Base-by-base conservation (phyloP, 1,140 invertebrate genomes). In the Sycophaga agraensis region DNA sequence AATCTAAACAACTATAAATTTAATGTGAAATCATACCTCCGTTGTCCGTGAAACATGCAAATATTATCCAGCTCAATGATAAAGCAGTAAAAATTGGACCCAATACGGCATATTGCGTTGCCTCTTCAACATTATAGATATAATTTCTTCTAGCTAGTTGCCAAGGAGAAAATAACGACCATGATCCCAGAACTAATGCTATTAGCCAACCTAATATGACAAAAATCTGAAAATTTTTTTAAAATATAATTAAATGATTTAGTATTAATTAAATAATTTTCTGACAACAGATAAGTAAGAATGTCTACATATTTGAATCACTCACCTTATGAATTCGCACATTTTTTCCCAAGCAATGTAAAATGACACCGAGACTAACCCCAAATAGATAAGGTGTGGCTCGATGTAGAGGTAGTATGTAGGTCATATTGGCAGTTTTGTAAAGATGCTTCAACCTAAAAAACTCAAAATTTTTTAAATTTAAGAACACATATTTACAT, bases 371-470 rank as follows among this genome's bases (percentile, higher is more conserved):
- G 22, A 88, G 77, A 0, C 80, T 82, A 11, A 89, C 73, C 24
- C 88, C 88, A 51, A 86, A 80, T 11, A 89, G 67, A 68, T 89
- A 89, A 2, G 87, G 82, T 2, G 87, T 87, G 4, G 84, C 84
- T 64, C 88, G 82, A 65, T 88, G 85, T 8, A 87, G 70, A 2
- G 86, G 76, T 40, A 86, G 79, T 11, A 76, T 73, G 64, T 88
- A 89, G 31, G 84, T 84, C 55, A 88, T 71, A 66, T 87, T 85
- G 16, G 86, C 86, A 22, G 85, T 87, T 64, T 85, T 82, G 64
- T 88, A 88, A 59, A 89, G 82, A 65, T 88, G 86, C 70, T 84
- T 87, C 37, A 86, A 71, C 59, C 88, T 89, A 72, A 28, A 80
- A 78, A 49, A 28, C 21, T 53, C 22, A 65, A 14, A 45, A 28